phyloP scores from a whole-genome alignment of 2,888 invertebrate genomes.

The Cotesia congregata region DNA sequence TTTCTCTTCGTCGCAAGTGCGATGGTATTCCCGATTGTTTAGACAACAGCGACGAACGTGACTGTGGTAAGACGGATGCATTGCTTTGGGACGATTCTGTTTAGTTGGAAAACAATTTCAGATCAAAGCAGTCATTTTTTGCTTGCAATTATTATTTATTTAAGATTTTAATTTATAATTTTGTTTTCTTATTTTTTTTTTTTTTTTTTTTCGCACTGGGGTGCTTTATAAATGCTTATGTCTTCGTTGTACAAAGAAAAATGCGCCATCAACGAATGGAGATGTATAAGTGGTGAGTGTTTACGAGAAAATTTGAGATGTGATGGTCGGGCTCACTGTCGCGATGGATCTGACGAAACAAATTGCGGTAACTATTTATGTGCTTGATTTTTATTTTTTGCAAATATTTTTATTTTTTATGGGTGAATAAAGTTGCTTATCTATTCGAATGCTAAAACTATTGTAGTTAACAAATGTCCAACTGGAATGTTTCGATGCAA shows the following conservation, averaged over 20 bases:
- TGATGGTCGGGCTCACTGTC: constrained; percentile 71
- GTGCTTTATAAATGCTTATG: constrained; percentile 54
- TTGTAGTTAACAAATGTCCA: constrained; percentile 61
- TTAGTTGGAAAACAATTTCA: background rate
- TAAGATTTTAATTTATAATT: constrained; percentile 11
- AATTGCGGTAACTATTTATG: constrained; percentile 65
- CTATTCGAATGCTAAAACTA: constrained; percentile 21
- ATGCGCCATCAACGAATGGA: constrained; percentile 64
- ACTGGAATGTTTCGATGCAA: constrained; percentile 73
- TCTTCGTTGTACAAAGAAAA: constrained; percentile 50
- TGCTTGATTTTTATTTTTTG: constrained; percentile 5
- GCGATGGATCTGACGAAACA: constrained; percentile 73
- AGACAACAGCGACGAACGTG: constrained; percentile 77
- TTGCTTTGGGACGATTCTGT: background rate
- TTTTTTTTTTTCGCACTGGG: constrained; percentile 22
- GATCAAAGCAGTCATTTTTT: background rate
- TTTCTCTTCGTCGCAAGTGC: constrained; percentile 75
- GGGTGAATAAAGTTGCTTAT: background rate
- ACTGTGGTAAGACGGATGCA: constrained; percentile 71
- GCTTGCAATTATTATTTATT: background rate
- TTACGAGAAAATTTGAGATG: constrained; percentile 73
- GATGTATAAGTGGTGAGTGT: constrained; percentile 76
- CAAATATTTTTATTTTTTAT: background rate
- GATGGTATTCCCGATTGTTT: constrained; percentile 75
- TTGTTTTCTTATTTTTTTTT: background rate